Conservation (phyloP, 2,113 vertebrate species). For the Riparia riparia region DNA sequence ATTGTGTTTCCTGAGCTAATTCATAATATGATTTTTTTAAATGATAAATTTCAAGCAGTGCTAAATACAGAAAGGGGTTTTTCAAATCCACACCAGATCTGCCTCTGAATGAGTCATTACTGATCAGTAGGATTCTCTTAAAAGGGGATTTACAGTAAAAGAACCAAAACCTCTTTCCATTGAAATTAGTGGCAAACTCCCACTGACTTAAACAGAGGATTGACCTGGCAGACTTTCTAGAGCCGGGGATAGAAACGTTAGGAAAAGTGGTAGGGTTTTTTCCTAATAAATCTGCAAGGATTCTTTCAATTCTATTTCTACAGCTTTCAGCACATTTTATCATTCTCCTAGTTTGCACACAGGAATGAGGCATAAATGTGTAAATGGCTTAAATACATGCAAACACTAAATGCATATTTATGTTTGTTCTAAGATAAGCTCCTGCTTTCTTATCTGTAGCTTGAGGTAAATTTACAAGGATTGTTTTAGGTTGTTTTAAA, state of each 20-base stretch:
- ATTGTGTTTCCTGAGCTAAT: conserved; percentile 59
- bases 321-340: not conserved
- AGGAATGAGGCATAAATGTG: not conserved
- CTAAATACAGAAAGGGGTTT: conserved; percentile 55
- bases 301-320: conserved; percentile 18
- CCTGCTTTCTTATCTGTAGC: not conserved
- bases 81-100: conserved; percentile 35
- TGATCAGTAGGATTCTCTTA: conserved; percentile 59
- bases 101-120: conserved; percentile 59
- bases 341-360: not conserved
- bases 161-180: conserved; percentile 25
- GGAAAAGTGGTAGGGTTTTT: not conserved
- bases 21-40: conserved; percentile 10
- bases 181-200: not conserved
- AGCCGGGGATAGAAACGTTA: conserved; percentile 13
- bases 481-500: not conserved
- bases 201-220: not conserved
- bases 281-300: not conserved
- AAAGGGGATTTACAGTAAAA: conserved; percentile 35
- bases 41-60: conserved; percentile 15
- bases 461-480: not conserved
- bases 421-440: not conserved
- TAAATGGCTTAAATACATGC: not conserved
- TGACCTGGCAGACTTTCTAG: not conserved
- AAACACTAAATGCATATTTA: not conserved